Base-by-base conservation (phyloP, 2,888 invertebrate genomes). In the Drosophila stalkeri region DNA sequence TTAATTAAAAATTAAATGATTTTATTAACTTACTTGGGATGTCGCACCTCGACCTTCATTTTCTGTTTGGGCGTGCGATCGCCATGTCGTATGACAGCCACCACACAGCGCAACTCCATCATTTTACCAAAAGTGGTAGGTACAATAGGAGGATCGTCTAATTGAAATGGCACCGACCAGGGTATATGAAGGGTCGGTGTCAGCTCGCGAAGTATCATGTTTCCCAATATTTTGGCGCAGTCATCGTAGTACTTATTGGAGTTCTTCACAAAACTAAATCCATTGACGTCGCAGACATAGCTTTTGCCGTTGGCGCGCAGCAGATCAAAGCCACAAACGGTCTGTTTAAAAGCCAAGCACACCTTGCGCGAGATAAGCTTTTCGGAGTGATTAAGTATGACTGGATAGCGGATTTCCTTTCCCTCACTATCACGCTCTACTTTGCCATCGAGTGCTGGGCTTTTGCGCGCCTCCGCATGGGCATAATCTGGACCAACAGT, bases 221-320 rank as follows among this genome's bases (percentile, higher is more conserved):
- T 99, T 18, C 99, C 99, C 81, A 99, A 94, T 73, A 99, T 99
- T 94, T 99, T 98, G 27, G 99, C 99, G 93, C 99, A 99, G 92
- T 99, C 99, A 93, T 99, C 99, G 92, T 99, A 99, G 94, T 99
- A 99, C 92, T 99, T 99, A 93, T 98, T 98, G 0, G 99, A 99
- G 93, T 99, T 99, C 93, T 99, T 99, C 33, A 99, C 99, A 93
- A 99, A 99, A 91, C 99, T 99, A 93, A 99, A 99, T 0, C 99
- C 99, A 93, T 99, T 99, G 4, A 99, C 99, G 94, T 99, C 99
- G 94, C 99, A 99, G 0, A 99, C 99, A 93, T 98, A 99, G 0
- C 99, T 99, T 93, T 98, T 98, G 56, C 99, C 99, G 94, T 98
- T 99, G 23, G 99, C 99, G 95, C 97, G 95, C 61, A 99, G 94